Evolutionary conservation across 2,113 vertebrate genomes (phyloP), one percentile per base, ranked within the genome.

Genomic region (Gymnarchus niloticus): DNA sequence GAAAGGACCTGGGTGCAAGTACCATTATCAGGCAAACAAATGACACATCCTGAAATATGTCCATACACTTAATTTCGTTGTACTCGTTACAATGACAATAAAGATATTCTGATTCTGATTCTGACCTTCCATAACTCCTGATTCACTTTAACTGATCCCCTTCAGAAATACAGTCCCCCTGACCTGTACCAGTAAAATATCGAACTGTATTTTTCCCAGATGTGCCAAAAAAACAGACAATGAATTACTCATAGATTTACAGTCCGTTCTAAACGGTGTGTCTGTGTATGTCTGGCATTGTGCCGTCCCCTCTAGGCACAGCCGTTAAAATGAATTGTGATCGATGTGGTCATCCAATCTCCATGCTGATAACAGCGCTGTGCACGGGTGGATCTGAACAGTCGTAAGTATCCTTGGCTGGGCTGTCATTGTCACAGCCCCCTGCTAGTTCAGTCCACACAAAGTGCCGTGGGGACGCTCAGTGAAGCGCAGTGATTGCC

Each of bases 251-350:
- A 1, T 52, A 25, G 78, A 51, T 81, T 81, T 81, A 81, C 12
- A 51, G 41, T 80, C 41, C 48, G 21, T 33, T 81, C 52, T 54
- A 9, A 65, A 28, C 12, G 37, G 80, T 76, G n/a, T 73, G 17
- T 10, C 23, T 14, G 33, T 28, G 49, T 44, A 54, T 17, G 52
- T 2, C 23, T 81, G 49, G 80, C 52, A 81, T 14, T 81, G 49
- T 51, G 14, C 1, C 28, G 3, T 56, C 51, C 25, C n/a, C 80
- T 8, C 14, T 82, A 82, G 25, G n/a, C 48, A n/a, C 49, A 81
- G 49, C n/a, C 52, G 14, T 81, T 81, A 81, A 82, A 56, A 28
- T 82, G 28, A 82, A 82, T 54, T 54, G 51, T 54, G 25, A 51
- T 33, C 48, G 51, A 82, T 82, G 80, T 7, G 6, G 49, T 9